A percentile compares a stretch with the other conserved stretches of the same genome.
phyloP scores from a whole-genome alignment of 2,113 vertebrate genomes.

The Istiophorus platypterus region DNA sequence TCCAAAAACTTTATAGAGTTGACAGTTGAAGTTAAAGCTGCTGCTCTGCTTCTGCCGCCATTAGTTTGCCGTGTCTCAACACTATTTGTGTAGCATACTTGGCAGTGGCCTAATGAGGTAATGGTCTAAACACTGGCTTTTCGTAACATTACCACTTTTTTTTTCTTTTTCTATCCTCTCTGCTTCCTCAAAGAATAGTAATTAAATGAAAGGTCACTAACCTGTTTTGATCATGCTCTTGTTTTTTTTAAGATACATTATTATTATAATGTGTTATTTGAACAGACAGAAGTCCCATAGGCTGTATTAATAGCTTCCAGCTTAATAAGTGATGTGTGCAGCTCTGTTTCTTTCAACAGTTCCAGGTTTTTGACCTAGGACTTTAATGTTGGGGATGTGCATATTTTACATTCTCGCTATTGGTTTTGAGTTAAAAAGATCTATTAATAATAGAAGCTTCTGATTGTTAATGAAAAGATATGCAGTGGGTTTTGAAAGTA shows the following conservation, averaged over 20 bases:
- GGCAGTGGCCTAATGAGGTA: background rate
- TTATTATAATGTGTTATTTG: constrained; percentile 22
- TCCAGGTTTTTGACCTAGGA: background rate
- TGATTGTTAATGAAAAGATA: no score
- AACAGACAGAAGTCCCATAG: constrained; percentile 12
- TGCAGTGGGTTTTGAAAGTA: no score
- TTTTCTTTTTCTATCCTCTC: background rate
- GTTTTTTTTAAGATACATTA: constrained; percentile 24
- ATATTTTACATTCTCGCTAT: background rate
- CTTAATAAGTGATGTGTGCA: constrained; percentile 1
- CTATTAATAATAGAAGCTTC: no score
- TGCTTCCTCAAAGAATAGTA: constrained; percentile 23
- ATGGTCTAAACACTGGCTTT: constrained; percentile 21
- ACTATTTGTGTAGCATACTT: background rate
- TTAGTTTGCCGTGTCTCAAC: background rate
- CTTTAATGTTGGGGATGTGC: background rate
- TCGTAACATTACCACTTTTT: background rate
- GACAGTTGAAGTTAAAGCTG: constrained; percentile 24
- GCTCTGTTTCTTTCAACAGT: background rate
- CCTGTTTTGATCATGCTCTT: constrained; percentile 18
- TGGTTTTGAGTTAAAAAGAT: no score
- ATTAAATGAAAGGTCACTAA: constrained; percentile 43
- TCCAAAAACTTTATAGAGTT: constrained; percentile 30
- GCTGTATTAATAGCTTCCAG: background rate
- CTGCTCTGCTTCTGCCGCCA: background rate